Conservation (phyloP, 1,140 invertebrate species). For the Phymastichus coffea region DNA sequence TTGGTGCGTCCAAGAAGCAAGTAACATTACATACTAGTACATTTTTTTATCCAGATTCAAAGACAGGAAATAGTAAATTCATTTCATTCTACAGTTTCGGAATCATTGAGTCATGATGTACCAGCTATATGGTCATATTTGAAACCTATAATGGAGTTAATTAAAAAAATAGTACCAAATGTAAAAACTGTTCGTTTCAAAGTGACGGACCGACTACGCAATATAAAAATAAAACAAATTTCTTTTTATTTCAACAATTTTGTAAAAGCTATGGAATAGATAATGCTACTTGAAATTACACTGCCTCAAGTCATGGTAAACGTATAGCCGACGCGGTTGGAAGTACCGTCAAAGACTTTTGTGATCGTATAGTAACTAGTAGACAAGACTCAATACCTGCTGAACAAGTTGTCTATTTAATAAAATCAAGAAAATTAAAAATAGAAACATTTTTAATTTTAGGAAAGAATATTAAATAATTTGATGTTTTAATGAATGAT, state of each 20-base stretch:
- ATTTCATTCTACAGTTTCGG: conserved; percentile 43
- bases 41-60: conserved; percentile 30
- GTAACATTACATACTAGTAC: conserved; percentile 43
- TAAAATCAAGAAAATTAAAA: conserved; percentile 16
- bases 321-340: conserved; percentile 22
- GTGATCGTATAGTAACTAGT: conserved; percentile 15
- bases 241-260: conserved; percentile 21
- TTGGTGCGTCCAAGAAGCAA: conserved; percentile 39
- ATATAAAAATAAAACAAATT: no score
- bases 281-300: conserved; percentile 17
- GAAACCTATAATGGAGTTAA: conserved; percentile 35
- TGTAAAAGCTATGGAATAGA: conserved; percentile 10
- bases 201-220: conserved; percentile 32
- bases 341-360: conserved; percentile 17
- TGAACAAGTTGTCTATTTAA: conserved; percentile 7
- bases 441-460: conserved; percentile 24
- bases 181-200: conserved; percentile 24
- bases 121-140: conserved; percentile 43
- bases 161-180: conserved; percentile 7
- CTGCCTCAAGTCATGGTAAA: conserved; percentile 25
- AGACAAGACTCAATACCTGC: conserved; percentile 21
- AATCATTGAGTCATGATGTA: conserved; percentile 41
- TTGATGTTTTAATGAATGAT: conserved; percentile 2
- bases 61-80: conserved; percentile 28
- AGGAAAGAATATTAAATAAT: conserved; percentile 10